These are phyloP conservation scores for Vireo griseus DNA, from an alignment of 2,797 vertebrate genomes.

Conservation along the genomic window DNA sequence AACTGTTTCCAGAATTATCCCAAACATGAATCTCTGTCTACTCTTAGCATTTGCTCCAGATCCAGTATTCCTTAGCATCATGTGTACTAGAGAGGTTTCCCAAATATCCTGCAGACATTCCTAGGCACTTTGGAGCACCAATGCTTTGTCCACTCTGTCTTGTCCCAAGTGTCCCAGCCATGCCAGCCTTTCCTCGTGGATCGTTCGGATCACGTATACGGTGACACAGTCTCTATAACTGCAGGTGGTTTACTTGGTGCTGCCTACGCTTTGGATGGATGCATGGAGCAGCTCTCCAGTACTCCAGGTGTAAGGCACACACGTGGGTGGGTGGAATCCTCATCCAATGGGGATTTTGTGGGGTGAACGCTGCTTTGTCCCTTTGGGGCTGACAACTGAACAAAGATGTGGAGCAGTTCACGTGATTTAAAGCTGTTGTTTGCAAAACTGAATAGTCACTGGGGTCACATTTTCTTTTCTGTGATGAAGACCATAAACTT, in stretches of 20 bases:
- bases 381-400: neutral
- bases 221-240: neutral
- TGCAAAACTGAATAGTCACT: neutral
- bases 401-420: fast-evolving
- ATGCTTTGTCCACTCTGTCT: neutral
- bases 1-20: neutral
- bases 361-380: neutral
- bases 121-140: too few relatives aligned
- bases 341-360: neutral
- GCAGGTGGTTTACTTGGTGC: neutral
- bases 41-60: neutral
- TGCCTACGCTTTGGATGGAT: neutral
- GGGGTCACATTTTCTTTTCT: neutral
- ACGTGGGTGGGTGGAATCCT: neutral
- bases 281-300: neutral
- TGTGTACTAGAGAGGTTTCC: fast-evolving
- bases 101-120: neutral
- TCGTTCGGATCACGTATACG: neutral
- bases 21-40: neutral
- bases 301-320: neutral
- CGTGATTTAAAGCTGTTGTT: neutral
- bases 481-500: neutral
- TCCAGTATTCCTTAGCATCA: neutral
- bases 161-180: neutral
- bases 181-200: neutral